Evolutionary conservation across 1,140 invertebrate species (phyloP), one percentile per base, ranked within the genome.

Genomic region (Heliothis subflexa): DNA sequence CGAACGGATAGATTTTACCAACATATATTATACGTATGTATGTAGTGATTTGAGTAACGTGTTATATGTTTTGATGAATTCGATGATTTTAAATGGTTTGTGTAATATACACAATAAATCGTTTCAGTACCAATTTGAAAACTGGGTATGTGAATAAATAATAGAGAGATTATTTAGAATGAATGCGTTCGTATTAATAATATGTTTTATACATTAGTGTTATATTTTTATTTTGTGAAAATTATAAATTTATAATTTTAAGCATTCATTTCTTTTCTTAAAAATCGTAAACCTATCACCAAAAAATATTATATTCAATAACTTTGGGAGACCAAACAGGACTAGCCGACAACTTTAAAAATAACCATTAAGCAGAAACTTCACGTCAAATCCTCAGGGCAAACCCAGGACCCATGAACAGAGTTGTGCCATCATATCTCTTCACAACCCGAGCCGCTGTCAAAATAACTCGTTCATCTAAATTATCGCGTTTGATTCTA

Each of bases 401-500:
- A 68, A 28, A 21, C 47, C 49, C 45, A 25, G 21, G n/a, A 52
- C 4, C 13, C 47, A 47, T 50, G 14, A 50, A 21, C 49, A 52
- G 64, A 50, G 45, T 52, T 28, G 12, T 61, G 33, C 16, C 40
- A 50, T 50, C 40, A 74, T 74, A 74, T 61, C 73, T 75, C 57
- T 52, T 64, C 50, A 11, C n/a, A 50, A 74, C 62, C 52, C 50
- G 59, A 47, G 7, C 57, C 59, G 73, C 73, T 75, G 73, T 75
- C 59, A 75, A 52, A 75, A 75, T 75, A 64, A 52, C 45, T 64
- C 73, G 73, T 75, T 75, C 59, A 75, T 75, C 59, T 62, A 64
- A 75, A 75, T 75, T 64, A 75, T 75, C 45, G 59, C 52, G 73
- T 62, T 75, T 75, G 59, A 75, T 75, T 75, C 52, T 45, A 62